Conservation (phyloP, 2,888 invertebrate species). For the Microctonus aethiopoides region DNA sequence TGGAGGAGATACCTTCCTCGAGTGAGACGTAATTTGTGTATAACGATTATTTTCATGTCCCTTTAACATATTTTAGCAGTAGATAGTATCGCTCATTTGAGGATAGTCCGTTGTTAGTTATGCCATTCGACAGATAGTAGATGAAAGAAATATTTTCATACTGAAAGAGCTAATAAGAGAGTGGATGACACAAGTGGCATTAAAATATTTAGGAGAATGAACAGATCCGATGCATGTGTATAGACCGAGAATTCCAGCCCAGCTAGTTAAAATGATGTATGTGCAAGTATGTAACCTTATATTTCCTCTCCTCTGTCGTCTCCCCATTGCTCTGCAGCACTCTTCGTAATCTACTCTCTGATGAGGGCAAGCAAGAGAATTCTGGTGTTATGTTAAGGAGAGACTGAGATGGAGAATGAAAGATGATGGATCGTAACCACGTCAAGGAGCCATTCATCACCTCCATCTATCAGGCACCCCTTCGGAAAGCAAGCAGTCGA, state of each 20-base stretch:
- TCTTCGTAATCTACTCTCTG: constrained; percentile 16
- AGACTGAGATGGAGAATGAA: constrained; percentile 26
- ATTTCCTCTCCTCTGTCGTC: constrained; percentile 62
- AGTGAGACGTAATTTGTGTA: too few species aligned
- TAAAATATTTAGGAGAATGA: constrained; percentile 38
- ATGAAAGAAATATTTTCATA: not conserved
- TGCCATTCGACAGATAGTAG: constrained; percentile 33
- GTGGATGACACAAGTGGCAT: constrained; percentile 28
- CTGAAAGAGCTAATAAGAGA: constrained; percentile 21
- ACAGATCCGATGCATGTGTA: constrained; percentile 23
- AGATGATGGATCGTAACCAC: constrained; percentile 64
- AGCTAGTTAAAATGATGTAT: constrained; percentile 61
- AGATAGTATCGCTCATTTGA: not conserved
- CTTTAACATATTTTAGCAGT: not conserved
- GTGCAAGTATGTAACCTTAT: constrained; percentile 62
- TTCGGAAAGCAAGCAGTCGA: constrained; percentile 65
- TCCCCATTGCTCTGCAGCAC: constrained; percentile 45
- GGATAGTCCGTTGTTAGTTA: not conserved
- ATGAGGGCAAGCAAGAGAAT: constrained; percentile 32
- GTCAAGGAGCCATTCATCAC: constrained; percentile 67
- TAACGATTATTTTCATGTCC: too few species aligned
- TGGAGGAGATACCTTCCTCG: not conserved
- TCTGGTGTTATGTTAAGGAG: constrained; percentile 39
- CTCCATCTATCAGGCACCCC: constrained; percentile 65
- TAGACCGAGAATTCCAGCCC: constrained; percentile 47